Conservation (phyloP, 2,888 invertebrate species). For the Idaea dimidiata region DNA sequence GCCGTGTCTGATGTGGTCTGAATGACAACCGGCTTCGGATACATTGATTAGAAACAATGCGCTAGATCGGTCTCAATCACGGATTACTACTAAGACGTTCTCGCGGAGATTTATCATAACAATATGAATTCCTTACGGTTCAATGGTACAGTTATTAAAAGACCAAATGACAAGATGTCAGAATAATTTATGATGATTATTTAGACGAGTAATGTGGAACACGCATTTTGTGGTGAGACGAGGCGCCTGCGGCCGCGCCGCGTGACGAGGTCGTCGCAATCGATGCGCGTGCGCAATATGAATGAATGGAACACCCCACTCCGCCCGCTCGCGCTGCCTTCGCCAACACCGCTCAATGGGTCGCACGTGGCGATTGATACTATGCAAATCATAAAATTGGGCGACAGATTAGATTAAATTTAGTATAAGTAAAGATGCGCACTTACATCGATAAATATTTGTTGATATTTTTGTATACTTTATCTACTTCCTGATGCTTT, state of each 20-base stretch:
- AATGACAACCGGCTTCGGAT: constrained; percentile 47
- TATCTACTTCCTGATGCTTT: constrained; percentile 6
- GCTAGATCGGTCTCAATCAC: constrained; percentile 39
- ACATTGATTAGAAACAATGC: constrained; percentile 44
- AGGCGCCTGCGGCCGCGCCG: constrained; percentile 23
- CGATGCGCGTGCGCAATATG: constrained; percentile 63
- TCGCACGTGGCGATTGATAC: constrained; percentile 67
- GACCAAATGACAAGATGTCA: constrained; percentile 43
- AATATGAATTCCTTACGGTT: constrained; percentile 44
- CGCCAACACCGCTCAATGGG: constrained; percentile 61
- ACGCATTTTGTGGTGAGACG: constrained; percentile 44
- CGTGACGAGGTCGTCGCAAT: constrained; percentile 47
- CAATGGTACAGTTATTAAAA: constrained; percentile 48
- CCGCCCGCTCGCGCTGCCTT: constrained; percentile 27
- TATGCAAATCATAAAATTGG: constrained; percentile 38
- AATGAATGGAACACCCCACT: constrained; percentile 68
- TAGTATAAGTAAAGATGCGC: not conserved
- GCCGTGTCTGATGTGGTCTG: constrained; percentile 48
- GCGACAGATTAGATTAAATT: not conserved
- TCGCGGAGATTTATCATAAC: constrained; percentile 42
- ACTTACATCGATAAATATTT: not conserved
- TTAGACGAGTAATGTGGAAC: constrained; percentile 47
- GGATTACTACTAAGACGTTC: constrained; percentile 39
- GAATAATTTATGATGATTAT: constrained; percentile 58
- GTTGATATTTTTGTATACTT: constrained; percentile 7